Base-by-base conservation (phyloP, 2,797 vertebrate species). In the Thaleichthys pacificus region DNA sequence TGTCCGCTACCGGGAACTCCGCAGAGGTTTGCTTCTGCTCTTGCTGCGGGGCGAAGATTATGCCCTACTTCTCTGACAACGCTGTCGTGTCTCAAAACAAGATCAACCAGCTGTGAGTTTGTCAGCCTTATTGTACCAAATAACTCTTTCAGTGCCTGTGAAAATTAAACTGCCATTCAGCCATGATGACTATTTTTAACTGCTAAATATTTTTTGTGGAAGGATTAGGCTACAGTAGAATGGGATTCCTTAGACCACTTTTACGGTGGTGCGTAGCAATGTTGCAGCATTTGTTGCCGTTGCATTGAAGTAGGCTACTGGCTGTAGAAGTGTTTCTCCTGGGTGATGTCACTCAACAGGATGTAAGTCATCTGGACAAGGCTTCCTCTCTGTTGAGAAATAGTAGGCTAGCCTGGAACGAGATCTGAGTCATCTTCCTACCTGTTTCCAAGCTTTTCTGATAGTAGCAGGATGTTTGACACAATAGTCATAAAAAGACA, bases 101-200 rank as follows among this genome's bases (percentile, higher is more conserved):
- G 82, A 96, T 98, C 91, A 94, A 95, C 86, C 95, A 96, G 87
- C 91, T 97, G 97, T 98, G 86, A 98, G 97, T 97, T 79, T 66
- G 58, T 11, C 42, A 47, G 42, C 1, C 22, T 5, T 26, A 32
- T 24, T 24, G 19, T 19, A 63, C 49, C 11, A 17, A 14, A 17
- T 17, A 51, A 17, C 49, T 14, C 2, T 17, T 51, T 17, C 49
- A 8, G 4, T 51, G 15, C 15, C 49, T 51, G 2, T 51, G 49
- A 51, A 17, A 51, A 51, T 51, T 17, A 15, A 51, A 51, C 49
- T 51, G 49, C 14, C 51, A 17, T n/a, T n/a, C 51, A 56, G 4
- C 51, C 51, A 19, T 56, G 7, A 19, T 56, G 7, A n/a, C 51
- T 56, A 2, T n/a, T n/a, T 56, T 17, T 56, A 17, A 19, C 51